Evolutionary conservation across 2,113 vertebrate species (phyloP).

Genomic region (Quiscalus mexicanus): DNA sequence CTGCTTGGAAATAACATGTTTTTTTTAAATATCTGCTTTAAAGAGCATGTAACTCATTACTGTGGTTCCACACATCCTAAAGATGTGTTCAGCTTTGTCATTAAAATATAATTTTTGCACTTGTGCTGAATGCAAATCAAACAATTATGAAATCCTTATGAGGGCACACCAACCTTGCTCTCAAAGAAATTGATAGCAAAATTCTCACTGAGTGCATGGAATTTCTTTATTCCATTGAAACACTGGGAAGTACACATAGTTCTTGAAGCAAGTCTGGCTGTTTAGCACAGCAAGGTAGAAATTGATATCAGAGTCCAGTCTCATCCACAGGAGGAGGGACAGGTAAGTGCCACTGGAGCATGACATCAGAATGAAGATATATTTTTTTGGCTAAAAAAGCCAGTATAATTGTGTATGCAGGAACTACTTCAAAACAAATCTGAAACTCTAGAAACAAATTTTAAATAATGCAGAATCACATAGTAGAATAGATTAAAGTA

Average conservation of each 20-base stretch:
- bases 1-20: neutral
- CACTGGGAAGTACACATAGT: accelerated
- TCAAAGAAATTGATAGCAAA: neutral
- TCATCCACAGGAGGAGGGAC: neutral
- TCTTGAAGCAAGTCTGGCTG: neutral
- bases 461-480: neutral
- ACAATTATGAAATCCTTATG: neutral
- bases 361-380: neutral
- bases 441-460: neutral
- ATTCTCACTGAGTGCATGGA: neutral
- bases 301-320: neutral
- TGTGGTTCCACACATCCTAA: neutral
- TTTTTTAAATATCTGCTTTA: neutral
- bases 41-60: neutral
- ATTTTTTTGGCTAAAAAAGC: neutral
- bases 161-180: neutral
- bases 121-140: neutral
- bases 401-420: neutral
- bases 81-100: neutral
- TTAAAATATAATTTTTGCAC: neutral
- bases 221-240: neutral
- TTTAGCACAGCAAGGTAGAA: neutral
- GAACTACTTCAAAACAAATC: neutral
- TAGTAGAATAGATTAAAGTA: neutral
- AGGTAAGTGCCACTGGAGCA: neutral